These are phyloP conservation scores for Meiosimyza decipiens DNA, from an alignment of 2,888 invertebrate genomes.

Conservation along the genomic window DNA sequence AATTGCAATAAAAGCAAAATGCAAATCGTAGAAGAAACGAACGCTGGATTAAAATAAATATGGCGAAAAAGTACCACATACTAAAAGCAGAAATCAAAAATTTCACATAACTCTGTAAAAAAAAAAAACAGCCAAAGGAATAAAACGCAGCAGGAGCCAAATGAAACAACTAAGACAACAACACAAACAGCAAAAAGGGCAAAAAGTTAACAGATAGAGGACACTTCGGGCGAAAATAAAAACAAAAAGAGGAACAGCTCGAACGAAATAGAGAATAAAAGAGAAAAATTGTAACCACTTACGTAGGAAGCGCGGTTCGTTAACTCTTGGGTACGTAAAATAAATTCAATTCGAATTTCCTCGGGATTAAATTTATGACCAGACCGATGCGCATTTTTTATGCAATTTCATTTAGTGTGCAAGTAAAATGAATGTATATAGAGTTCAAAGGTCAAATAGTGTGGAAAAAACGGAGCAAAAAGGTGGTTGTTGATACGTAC, in stretches of 20 bases:
- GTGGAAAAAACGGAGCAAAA: background rate
- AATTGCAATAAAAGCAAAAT: background rate
- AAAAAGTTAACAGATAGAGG: conserved; percentile 8
- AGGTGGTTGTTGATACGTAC: too few relatives aligned
- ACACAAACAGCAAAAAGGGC: background rate
- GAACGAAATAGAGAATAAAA: background rate
- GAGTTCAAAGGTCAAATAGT: too few relatives aligned
- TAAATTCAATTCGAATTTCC: conserved; percentile 31
- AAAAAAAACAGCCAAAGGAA: background rate
- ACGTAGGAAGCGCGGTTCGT: conserved; percentile 25
- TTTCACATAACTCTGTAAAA: background rate
- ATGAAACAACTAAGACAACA: background rate
- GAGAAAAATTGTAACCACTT: conserved; percentile 9
- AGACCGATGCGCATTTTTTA: conserved; percentile 33
- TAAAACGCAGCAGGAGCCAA: background rate
- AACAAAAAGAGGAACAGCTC: too few relatives aligned
- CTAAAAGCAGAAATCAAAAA: background rate
- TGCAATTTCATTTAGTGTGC: conserved; percentile 22
- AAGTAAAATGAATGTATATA: background rate
- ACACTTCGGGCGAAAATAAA: background rate
- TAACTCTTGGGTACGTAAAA: conserved; percentile 24
- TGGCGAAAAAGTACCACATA: background rate
- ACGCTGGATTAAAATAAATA: background rate
- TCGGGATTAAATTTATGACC: conserved; percentile 32
- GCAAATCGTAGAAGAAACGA: conserved; percentile 14